Evolutionary conservation across 2,113 vertebrate genomes (phyloP).

Genomic region (human (Homo sapiens)): DNA sequence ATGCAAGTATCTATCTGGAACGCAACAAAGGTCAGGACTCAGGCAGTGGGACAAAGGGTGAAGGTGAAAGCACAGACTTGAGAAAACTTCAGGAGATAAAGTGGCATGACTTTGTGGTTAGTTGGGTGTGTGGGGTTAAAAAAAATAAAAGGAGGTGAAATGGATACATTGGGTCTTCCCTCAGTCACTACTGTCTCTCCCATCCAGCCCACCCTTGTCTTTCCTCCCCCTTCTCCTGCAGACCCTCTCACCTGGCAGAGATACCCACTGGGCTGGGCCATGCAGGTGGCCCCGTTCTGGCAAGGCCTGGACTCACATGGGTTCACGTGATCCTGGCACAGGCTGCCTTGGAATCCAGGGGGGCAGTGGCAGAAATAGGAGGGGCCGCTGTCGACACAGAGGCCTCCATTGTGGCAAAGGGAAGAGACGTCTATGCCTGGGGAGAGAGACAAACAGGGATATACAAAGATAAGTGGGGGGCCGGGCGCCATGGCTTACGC

Average conservation of each 20-base stretch:
- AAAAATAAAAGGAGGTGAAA: background rate
- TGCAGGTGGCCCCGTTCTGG: slow-evolving; percentile 77
- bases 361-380: slow-evolving; percentile 77
- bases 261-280: slow-evolving; percentile 63
- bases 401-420: slow-evolving; percentile 80
- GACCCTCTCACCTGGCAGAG: slow-evolving; percentile 74
- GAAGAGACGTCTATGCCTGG: slow-evolving; percentile 68
- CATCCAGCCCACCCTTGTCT: background rate
- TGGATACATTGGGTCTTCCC: rapidly evolving
- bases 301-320: slow-evolving; percentile 76
- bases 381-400: slow-evolving; percentile 59
- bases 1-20: background rate
- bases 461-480: background rate
- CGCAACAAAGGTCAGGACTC: background rate
- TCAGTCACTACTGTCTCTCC: background rate
- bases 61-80: background rate
- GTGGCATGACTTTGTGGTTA: background rate
- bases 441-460: background rate
- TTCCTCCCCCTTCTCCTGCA: background rate
- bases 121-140: background rate
- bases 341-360: slow-evolving; percentile 75
- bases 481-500: too few species aligned
- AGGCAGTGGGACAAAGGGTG: background rate
- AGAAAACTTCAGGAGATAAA: background rate
- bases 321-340: slow-evolving; percentile 72